Base-by-base conservation (phyloP, 2,797 vertebrate genomes). In the Merluccius polli region DNA sequence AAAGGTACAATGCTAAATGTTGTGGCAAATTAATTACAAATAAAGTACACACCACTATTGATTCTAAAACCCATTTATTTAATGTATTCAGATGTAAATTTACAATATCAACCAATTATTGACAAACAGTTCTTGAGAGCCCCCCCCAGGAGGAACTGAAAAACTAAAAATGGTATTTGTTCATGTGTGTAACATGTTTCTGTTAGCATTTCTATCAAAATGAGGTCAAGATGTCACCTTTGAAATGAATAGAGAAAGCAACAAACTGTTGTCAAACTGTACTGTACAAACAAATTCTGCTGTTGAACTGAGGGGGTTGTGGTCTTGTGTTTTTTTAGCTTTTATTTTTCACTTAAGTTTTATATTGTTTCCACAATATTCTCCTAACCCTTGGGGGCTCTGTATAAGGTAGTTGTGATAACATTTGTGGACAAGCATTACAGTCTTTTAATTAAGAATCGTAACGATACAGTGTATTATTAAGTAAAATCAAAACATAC, bases 401-500 rank as follows among this genome's bases (percentile, higher is more conserved):
- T 24, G 4, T 67, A 69, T 69, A 69, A 35, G 35, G 35, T 35
- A 35, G 67, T 31, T 69, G 9, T 69, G 67, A 69, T 69, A 31
- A 31, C 30, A 69, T 31, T 13, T 69, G 27, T 69, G 29, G 29
- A 31, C 67, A 31, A 69, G 30, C 27, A 69, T 69, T 69, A 69
- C 65, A 68, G 65, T 31, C 24, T 69, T 73, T 63, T 73, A 73
- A 63, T 73, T 63, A 13, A 73, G 73, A 73, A 73, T 73, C 48
- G 29, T 73, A 73, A 73, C 44, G 52, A 73, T n/a, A 73, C 73
- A 73, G 48, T 63, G n/a, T 73, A 73, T 73, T 33, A 63, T 32
- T 63, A 44, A 75, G 63, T 75, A 75, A 75, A 75, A 74, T 74
- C 48, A 75, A 75, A 75, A 69, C 63, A 75, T 29, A 68, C 33